Evolutionary conservation across 2,797 vertebrate genomes (phyloP).

Genomic region (Sebastes kiyomatsui): DNA sequence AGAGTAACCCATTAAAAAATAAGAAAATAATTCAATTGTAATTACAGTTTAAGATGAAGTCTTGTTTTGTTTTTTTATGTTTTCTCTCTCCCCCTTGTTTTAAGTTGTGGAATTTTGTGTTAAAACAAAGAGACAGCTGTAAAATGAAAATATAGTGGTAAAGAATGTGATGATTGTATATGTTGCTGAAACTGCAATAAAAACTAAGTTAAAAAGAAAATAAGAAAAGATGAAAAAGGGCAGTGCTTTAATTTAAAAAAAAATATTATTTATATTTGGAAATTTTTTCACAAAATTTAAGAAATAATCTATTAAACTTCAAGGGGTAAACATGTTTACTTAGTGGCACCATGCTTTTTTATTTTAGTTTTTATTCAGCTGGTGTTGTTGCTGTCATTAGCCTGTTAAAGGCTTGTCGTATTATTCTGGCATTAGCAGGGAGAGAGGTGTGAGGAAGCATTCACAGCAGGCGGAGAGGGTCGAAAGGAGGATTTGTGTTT

Average conservation of each 20-base stretch:
- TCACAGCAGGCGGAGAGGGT: neutral
- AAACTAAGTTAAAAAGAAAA: neutral
- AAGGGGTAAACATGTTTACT: neutral
- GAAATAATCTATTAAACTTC: neutral
- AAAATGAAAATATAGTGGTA: too few relatives aligned
- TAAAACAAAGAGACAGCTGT: too few relatives aligned
- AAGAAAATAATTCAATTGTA: neutral
- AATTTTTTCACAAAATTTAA: neutral
- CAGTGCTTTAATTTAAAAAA: neutral
- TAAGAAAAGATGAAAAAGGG: neutral
- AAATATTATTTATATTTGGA: neutral
- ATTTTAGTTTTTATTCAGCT: neutral
- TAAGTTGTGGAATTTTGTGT: too few relatives aligned
- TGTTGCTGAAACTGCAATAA: too few relatives aligned
- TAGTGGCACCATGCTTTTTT: neutral
- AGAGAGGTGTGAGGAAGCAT: neutral
- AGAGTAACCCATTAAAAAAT: neutral
- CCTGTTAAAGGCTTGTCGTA: neutral
- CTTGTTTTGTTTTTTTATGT: too few relatives aligned
- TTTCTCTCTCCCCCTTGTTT: too few relatives aligned
- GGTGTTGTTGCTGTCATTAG: neutral
- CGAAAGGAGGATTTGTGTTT: constrained; percentile 14
- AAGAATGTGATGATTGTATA: too few relatives aligned
- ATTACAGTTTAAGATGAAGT: too few relatives aligned
- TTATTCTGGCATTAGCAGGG: neutral